Percentiles rank a stretch among this genome's conserved stretches.
Evolutionary conservation across 2,797 vertebrate species (phyloP).

Genomic region (Hephaestus fuliginosus): DNA sequence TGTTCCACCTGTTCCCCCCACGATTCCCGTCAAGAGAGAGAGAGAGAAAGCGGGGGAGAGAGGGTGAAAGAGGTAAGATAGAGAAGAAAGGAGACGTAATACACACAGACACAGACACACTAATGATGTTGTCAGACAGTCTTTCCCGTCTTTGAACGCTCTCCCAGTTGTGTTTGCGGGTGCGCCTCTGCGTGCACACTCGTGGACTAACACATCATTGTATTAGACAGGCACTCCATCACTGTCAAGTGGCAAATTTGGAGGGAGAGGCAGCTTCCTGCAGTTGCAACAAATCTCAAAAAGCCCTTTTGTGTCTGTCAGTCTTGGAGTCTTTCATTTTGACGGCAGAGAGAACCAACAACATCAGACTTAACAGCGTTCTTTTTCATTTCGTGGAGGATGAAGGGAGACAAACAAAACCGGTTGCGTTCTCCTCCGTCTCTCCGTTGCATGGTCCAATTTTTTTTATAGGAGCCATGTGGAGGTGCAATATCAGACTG

Average conservation of each 20-base stretch:
- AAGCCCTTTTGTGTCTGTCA: slow-evolving; percentile 83
- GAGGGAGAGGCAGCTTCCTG: slow-evolving; percentile 80
- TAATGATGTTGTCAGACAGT: slow-evolving; percentile 84
- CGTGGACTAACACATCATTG: slow-evolving; percentile 67
- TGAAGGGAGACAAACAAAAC: slow-evolving; percentile 77
- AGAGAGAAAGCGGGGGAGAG: slow-evolving; percentile 38
- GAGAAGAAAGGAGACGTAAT: slow-evolving; percentile 66
- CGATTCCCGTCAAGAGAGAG: slow-evolving; percentile 60
- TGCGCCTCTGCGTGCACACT: slow-evolving; percentile 43
- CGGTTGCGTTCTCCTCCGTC: slow-evolving; percentile 48
- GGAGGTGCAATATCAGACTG: slow-evolving; percentile 18
- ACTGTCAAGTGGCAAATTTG: slow-evolving; percentile 85
- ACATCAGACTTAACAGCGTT: slow-evolving; percentile 68
- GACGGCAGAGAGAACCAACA: slow-evolving; percentile 73
- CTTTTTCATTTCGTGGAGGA: slow-evolving; percentile 62
- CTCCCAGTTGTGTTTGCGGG: slow-evolving; percentile 72
- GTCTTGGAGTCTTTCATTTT: slow-evolving; percentile 77
- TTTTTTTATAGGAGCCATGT: neutral
- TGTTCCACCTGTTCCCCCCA: slow-evolving; percentile 72
- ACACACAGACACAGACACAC: slow-evolving; percentile 75
- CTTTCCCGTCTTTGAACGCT: slow-evolving; percentile 77
- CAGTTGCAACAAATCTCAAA: slow-evolving; percentile 81
- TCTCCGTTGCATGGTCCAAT: slow-evolving; percentile 29
- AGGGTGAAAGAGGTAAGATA: slow-evolving; percentile 52
- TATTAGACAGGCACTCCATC: slow-evolving; percentile 81